Evolutionary conservation across 2,113 vertebrate genomes (phyloP), one percentile per base, ranked within the genome.

Genomic region (Papio anubis): DNA sequence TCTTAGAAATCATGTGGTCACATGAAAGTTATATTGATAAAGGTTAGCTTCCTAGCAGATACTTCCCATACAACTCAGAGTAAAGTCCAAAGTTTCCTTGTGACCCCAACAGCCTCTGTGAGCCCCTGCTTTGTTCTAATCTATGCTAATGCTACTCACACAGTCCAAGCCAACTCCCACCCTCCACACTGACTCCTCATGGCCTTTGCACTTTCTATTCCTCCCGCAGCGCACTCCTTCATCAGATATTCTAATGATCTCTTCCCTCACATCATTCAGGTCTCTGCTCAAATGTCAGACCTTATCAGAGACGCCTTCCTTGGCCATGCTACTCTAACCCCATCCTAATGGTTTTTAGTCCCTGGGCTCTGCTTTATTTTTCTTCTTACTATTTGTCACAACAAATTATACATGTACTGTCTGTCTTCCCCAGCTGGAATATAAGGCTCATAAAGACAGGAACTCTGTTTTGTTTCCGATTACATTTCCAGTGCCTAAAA

Each of bases 111-210:
- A 18, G 43, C 50, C 79, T 70, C 20, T 3, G 1, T 8, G 8
- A 50, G 11, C 45, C 9, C 17, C 35, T 25, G 20, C 43, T 66
- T 16, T 48, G 16, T 35, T 88, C 75, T n/a, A 27, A 45, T 21
- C 50, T 72, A 70, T 55, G 43, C 59, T 66, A n/a, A 68, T 68
- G 32, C 38, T 27, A 43, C 10, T 72, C 30, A 30, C 57, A 32
- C 38, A 57, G 52, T 66, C 43, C 40, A 59, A 73, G 25, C 30
- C 61, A 59, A 13, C 3, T 50, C 13, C 55, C 16, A 61, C 14
- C 3, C 50, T 20, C n/a, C 1, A 43, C 0, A 9, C 23, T 4
- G 25, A 21, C 23, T 86, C 72, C 43, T 30, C 18, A 9, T 0
- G 5, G 17, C 1, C 61, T 66, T 18, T 40, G 64, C 1, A n/a